Base-by-base conservation (phyloP, 92 coral and sea anemone genomes). In the Nematostella vectensis region DNA sequence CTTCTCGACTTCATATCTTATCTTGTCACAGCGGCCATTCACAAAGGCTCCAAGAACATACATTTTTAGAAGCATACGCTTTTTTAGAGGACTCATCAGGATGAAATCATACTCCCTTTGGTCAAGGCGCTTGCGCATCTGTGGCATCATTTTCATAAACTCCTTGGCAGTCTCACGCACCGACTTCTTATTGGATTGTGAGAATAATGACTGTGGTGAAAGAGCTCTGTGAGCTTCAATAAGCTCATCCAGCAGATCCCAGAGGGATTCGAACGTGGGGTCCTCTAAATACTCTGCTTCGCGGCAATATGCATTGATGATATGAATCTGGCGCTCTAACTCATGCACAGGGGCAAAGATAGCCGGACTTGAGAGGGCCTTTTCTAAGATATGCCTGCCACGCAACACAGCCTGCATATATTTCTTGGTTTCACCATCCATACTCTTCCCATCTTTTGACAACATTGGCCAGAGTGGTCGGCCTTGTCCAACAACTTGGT, bases 241-340 rank as follows among this genome's bases (percentile, higher is more conserved):
- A 28, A 93, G 77, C 62, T 93, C 99, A 68, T 93, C 99, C 47
- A 93, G 96, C 43, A 93, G 76, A 58, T 93, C 99, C 99, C 99
- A 93, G 9, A 93, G 74, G 0, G 99, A 87, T 27, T 93, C 94
- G 75, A 93, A 93, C 24, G 96, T 93, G 67, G 96, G 96, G 65
- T 93, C 84, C 1, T 80, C 96, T 12, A 79, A 48, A 47, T 69
- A 80, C 59, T 93, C 99, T 15, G 99, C 99, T 59, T 93, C 99
- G 18, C 99, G 73, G 70, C 99, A 93, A 61, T 93, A 93, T 25
- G 99, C 99, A 75, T 93, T 93, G 50, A 93, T 87, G 53, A 93
- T 73, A 18, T 93, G 99, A 28, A 93, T 93, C 67, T 93, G 99
- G 53, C 99, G 68, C 68, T 93, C 99, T 36, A 93, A 55, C 36